Base-by-base conservation (phyloP, 2,113 vertebrate species). In the Vireo altiloquus region DNA sequence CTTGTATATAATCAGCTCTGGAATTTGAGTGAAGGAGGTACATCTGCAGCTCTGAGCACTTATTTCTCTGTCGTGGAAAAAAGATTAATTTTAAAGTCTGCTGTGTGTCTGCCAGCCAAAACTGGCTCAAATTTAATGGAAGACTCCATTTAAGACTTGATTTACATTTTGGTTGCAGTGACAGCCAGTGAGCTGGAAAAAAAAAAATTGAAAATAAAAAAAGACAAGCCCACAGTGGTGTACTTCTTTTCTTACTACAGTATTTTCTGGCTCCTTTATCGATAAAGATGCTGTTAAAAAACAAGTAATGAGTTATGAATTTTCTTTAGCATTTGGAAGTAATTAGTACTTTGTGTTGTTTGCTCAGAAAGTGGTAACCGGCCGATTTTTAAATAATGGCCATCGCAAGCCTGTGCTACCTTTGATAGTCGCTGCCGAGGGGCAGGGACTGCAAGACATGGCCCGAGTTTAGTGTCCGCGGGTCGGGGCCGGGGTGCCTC, bases 401-500 rank as follows among this genome's bases (percentile, higher is more conserved):
- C 49, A 2, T 14, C 17, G 0, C 9, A 2, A 7, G 27, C 30
- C 72, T 31, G 2, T 18, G 37, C 20, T 20, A 0, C n/a, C 28
- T 30, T 4, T 18, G 33, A 1, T 40, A 39, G 30, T 6, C 37
- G 3, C 50, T 2, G 49, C 9, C 13, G 2, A 33, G 19, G 10
- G 54, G 19, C 35, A 2, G 17, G 31, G 44, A 14, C n/a, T 16
- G 23, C 23, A 10, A 27, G 30, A 4, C 27, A 8, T 8, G 33
- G 53, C 2, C 24, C 10, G 37, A 9, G 8, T 3, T 6, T 0
- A 2, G 13, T 6, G 40, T 18, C 3, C 7, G 46, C 30, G 2
- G 47, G 13, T 16, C 3, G 46, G 59, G 23, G 18, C 46, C 2
- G 61, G 12, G 44, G 2, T 7, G 53, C 46, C 59, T 2, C 2